Evolutionary conservation across 2,888 invertebrate genomes (phyloP), one percentile per base, ranked within the genome.

Genomic region (Philopedon plagiatum): DNA sequence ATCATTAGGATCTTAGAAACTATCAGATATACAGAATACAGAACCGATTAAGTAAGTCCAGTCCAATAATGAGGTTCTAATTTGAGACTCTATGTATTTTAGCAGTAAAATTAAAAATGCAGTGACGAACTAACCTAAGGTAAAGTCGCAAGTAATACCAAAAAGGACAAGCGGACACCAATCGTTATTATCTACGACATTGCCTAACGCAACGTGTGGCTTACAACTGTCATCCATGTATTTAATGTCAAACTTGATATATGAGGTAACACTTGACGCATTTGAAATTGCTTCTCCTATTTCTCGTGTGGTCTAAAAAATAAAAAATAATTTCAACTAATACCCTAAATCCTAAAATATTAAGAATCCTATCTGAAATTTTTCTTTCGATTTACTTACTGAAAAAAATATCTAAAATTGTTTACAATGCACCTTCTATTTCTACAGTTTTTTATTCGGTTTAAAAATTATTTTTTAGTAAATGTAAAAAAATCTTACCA

Each of bases 81-180:
- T n/a, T n/a, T n/a, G n/a, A n/a, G n/a, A n/a, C n/a, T n/a, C n/a
- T n/a, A n/a, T n/a, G n/a, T n/a, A n/a, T n/a, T n/a, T n/a, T n/a
- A n/a, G n/a, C n/a, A n/a, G n/a, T 41, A 41, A 15, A 15, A 1
- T n/a, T 44, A 44, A 23, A 21, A 19, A 39, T n/a, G 11, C 23
- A 37, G 15, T 23, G 29, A 19, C n/a, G 18, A 37, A 87, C 91
- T 90, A 86, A 95, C 95, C 94, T 62, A 94, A 84, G 26, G 92
- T 91, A 83, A 92, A 94, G 80, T 95, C 95, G 79, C 95, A 95
- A 0, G 92, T 89, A 0, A 94, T 94, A 8, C 95, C 95, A 78
- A 95, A 91, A 80, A 94, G 91, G 0, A 94, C 90, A 80, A 94
- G 92, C 0, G 92, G 91, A 83, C 93, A 93, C 78, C 90, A 86